Percentiles rank a stretch among this genome's conserved stretches.
phyloP scores from a whole-genome alignment of 2,888 invertebrate genomes.

The Brachyptera putata region DNA sequence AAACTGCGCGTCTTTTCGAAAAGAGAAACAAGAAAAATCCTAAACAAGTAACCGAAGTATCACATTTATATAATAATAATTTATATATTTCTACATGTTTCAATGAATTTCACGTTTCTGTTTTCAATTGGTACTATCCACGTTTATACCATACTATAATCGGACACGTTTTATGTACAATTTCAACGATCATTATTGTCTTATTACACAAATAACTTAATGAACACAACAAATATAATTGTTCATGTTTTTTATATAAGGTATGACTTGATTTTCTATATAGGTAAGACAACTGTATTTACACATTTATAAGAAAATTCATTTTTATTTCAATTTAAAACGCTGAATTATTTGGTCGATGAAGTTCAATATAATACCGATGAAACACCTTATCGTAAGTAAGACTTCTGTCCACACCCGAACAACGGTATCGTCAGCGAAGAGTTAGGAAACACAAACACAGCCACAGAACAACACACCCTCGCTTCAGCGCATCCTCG shows the following conservation, averaged over 20 bases:
- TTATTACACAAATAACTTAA: slow-evolving; percentile 10
- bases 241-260: background rate
- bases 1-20: slow-evolving; percentile 9
- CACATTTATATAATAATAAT: slow-evolving; percentile 18
- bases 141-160: background rate
- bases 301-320: background rate
- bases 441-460: no score
- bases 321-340: background rate
- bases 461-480: no score
- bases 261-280: background rate
- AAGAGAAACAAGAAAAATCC: slow-evolving; percentile 21
- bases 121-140: background rate
- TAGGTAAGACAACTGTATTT: background rate
- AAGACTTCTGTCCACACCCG: background rate
- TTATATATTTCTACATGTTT: slow-evolving; percentile 13
- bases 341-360: slow-evolving; percentile 1
- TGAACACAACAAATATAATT: slow-evolving; percentile 4
- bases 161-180: background rate
- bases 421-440: no score
- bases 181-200: slow-evolving; percentile 11
- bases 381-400: background rate
- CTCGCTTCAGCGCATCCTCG: slow-evolving; percentile 19
- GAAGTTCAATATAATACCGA: background rate
- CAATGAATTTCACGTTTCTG: slow-evolving; percentile 3
- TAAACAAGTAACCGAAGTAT: slow-evolving; percentile 21